A percentile compares a stretch with the other conserved stretches of the same genome.
These are phyloP conservation scores for Nylanderia fulva DNA, from an alignment of 1,140 invertebrate species.

Conservation along the genomic window DNA sequence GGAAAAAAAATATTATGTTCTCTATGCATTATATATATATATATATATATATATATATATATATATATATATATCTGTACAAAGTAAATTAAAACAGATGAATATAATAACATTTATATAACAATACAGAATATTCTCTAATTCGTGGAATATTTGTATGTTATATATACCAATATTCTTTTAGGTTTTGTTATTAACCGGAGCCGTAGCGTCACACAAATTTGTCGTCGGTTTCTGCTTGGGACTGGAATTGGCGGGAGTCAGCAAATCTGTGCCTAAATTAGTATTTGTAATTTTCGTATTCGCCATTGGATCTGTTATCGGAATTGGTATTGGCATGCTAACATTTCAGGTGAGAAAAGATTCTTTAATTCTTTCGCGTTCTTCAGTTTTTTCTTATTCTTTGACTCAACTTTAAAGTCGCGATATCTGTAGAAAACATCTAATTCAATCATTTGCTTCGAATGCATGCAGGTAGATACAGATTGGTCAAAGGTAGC, in stretches of 20 bases:
- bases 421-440: neutral
- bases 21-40: neutral
- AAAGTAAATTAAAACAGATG: neutral
- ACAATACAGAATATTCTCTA: neutral
- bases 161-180: neutral
- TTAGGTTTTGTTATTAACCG: constrained; percentile 90
- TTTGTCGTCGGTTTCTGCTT: constrained; percentile 92
- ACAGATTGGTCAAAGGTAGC: constrained; percentile 61
- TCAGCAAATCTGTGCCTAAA: constrained; percentile 82
- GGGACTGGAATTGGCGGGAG: constrained; percentile 89
- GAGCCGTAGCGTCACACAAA: constrained; percentile 91
- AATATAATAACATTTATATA: neutral
- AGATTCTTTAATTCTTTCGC: neutral
- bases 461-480: constrained; percentile 41
- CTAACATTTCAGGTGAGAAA: constrained; percentile 71
- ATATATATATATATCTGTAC: neutral
- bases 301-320: constrained; percentile 89
- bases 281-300: constrained; percentile 88
- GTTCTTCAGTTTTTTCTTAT: too few relatives aligned
- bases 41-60: neutral
- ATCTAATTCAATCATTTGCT: neutral
- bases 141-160: neutral
- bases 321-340: constrained; percentile 89
- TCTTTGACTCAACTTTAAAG: neutral
- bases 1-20: neutral